Base-by-base conservation (phyloP, 2,113 vertebrate genomes). In the Macrotus californicus region DNA sequence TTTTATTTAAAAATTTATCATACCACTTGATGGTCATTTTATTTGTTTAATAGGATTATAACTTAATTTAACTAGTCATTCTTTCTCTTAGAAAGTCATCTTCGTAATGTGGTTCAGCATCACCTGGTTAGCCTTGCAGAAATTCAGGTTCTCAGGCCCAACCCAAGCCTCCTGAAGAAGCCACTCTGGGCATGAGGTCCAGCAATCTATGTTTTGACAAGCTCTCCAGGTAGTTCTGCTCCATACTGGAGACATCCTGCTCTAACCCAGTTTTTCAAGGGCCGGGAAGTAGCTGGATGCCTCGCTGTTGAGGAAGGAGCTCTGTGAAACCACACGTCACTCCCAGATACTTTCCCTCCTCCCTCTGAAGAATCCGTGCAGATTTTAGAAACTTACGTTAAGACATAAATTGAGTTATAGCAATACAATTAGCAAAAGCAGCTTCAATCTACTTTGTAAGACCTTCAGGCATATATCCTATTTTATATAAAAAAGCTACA, bases 401-500 rank as follows among this genome's bases (percentile, higher is more conserved):
- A 82, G 36, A 39, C 59, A 16, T 36, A 52, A 66, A 76, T 84
- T 87, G 36, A 89, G 89, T 36, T 70, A 15, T 26, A 34, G 50
- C 48, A 89, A 83, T 94, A 69, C 92, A 80, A 54, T 85, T 26
- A 93, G 26, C 43, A 72, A 93, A 95, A 26, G 59, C 34, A 41
- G 22, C 15, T 52, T 95, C 29, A 77, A 16, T 90, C 77, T 90
- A 85, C 36, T 90, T 66, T 93, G 50, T 87, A 48, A 94, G 94
- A 52, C 16, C 1, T 89, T 24, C 0, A 61, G n/a, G 12, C 26
- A 41, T 69, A 48, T 61, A 46, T 14, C 54, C 15, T 86, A 29
- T 85, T 91, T 93, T 85, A 69, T 19, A 50, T 82, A 29, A 67
- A 73, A 87, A n/a, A 72, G 43, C 4, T 90, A 5, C 19, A 87